These are phyloP conservation scores for Xenus cinereus DNA, from an alignment of 2,113 vertebrate genomes.

Conservation along the genomic window DNA sequence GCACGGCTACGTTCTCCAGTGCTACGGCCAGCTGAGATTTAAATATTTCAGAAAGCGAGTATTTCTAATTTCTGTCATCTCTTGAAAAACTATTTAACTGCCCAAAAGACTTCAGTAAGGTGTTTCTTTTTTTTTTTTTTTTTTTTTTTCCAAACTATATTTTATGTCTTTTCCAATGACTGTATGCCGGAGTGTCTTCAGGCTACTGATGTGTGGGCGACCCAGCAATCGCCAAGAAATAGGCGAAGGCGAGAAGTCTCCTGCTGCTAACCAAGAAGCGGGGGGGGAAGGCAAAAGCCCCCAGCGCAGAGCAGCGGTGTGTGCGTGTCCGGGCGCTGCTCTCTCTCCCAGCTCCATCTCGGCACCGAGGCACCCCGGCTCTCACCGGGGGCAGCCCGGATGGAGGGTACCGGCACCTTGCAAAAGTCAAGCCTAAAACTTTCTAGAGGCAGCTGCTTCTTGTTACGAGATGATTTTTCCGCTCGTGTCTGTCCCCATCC, in stretches of 20 bases:
- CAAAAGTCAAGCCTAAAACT: not conserved
- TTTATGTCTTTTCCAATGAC: not conserved
- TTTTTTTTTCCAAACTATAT: not conserved
- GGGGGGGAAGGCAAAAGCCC: not conserved
- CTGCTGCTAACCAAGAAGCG: not conserved
- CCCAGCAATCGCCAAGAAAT: not conserved
- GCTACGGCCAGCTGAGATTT: not conserved
- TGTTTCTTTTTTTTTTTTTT: not conserved
- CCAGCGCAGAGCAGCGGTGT: not conserved
- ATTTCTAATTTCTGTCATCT: not conserved
- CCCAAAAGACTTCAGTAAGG: not conserved
- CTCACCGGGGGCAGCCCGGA: not conserved
- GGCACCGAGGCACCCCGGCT: not conserved
- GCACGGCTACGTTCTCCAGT: not conserved
- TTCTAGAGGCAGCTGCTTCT: not conserved
- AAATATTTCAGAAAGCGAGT: not conserved
- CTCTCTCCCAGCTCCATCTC: not conserved
- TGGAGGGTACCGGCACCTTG: not conserved
- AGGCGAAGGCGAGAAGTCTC: not conserved
- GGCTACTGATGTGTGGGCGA: not conserved
- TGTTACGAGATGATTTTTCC: not conserved
- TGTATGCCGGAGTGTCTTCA: not conserved
- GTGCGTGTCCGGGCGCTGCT: not conserved
- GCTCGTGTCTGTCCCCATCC: not conserved
- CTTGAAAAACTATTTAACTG: not conserved